These are phyloP conservation scores for Callithrix jacchus DNA, from an alignment of 2,113 vertebrate species.

Conservation along the genomic window DNA sequence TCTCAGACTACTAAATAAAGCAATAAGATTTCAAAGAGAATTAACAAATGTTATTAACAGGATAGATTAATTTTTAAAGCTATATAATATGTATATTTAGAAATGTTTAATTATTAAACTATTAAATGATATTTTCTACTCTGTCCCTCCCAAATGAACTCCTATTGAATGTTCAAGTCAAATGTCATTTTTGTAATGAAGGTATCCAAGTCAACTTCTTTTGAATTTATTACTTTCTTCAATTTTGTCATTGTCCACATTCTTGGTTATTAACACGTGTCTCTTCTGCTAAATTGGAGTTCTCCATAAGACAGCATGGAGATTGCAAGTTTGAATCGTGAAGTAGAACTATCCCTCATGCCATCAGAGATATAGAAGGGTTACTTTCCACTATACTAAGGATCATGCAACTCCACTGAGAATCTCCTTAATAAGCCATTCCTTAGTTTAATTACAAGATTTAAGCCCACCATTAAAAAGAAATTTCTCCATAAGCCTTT, in stretches of 20 bases:
- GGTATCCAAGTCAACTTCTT: neutral
- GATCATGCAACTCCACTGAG: neutral
- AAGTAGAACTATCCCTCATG: neutral
- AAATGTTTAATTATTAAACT: neutral
- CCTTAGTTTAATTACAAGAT: neutral
- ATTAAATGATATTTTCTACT: neutral
- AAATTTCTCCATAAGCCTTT: neutral
- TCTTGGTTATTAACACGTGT: neutral
- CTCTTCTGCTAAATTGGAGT: neutral
- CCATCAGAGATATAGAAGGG: neutral
- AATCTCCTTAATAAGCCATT: neutral
- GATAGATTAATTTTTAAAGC: neutral
- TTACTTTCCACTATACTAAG: neutral
- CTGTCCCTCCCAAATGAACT: neutral
- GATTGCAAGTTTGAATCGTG: neutral
- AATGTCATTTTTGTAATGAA: neutral
- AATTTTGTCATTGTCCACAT: neutral
- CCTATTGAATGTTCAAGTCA: neutral
- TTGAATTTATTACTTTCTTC: neutral
- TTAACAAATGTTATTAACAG: neutral
- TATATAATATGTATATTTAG: neutral
- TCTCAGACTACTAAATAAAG: neutral
- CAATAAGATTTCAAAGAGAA: neutral
- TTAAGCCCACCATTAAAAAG: neutral
- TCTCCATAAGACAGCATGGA: neutral